Evolutionary conservation across 2,888 invertebrate species (phyloP).

Genomic region (Caenorhabditis sinica): DNA sequence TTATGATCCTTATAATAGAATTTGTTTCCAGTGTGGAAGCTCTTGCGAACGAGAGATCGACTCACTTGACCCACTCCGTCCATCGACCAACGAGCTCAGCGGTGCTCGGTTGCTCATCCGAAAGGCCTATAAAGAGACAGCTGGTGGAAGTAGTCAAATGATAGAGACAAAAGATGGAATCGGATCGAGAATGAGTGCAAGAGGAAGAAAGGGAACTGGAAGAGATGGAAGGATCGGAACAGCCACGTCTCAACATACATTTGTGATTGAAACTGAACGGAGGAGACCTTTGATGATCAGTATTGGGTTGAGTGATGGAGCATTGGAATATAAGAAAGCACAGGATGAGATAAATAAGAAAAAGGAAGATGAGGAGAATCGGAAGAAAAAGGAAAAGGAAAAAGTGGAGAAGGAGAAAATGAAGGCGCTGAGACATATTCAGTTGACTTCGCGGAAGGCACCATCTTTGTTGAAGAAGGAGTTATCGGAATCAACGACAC

Average conservation of each 20-base stretch:
- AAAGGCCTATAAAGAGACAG: slow-evolving; percentile 69
- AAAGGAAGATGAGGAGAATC: slow-evolving; percentile 63
- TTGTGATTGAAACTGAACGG: slow-evolving; percentile 71
- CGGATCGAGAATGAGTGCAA: slow-evolving; percentile 13
- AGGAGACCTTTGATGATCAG: slow-evolving; percentile 68
- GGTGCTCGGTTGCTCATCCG: slow-evolving; percentile 71
- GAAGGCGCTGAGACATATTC: slow-evolving; percentile 64
- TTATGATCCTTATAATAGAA: background rate
- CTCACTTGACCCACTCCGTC: slow-evolving; percentile 70
- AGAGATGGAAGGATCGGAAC: slow-evolving; percentile 67
- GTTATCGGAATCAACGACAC: slow-evolving; percentile 49
- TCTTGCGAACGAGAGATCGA: slow-evolving; percentile 73
- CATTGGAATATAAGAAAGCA: slow-evolving; percentile 68
- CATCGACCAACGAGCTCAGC: slow-evolving; percentile 72
- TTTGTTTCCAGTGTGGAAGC: slow-evolving; percentile 63
- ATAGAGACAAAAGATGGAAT: slow-evolving; percentile 43
- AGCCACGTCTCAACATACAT: slow-evolving; percentile 73
- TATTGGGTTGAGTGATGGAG: slow-evolving; percentile 71
- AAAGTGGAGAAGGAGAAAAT: slow-evolving; percentile 63
- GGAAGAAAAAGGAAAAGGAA: slow-evolving; percentile 63
- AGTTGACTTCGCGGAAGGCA: slow-evolving; percentile 63
- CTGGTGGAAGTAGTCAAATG: slow-evolving; percentile 15
- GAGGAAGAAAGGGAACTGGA: slow-evolving; percentile 39
- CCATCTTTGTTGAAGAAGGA: slow-evolving; percentile 59
- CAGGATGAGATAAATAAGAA: slow-evolving; percentile 63